Evolutionary conservation across 37 sponge, comb jelly and placozoan species (phyloP).

Genomic region (Geodia barretti): DNA sequence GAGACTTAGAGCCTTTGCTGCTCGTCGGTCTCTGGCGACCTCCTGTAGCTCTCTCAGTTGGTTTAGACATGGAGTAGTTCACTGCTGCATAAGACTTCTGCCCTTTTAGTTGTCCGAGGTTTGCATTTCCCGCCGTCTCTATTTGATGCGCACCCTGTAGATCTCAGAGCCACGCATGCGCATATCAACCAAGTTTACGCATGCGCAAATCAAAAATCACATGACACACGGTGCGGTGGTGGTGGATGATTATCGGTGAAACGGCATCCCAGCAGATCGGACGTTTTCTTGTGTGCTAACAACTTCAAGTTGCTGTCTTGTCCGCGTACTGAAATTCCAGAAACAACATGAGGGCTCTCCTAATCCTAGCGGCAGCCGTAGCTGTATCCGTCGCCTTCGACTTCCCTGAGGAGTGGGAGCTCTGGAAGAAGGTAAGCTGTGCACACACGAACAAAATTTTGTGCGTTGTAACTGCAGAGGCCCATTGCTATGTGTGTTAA

Average conservation of each 20-base stretch:
- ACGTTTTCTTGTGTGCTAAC: not conserved
- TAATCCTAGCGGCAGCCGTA: constrained; percentile 24
- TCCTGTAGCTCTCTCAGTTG: not conserved
- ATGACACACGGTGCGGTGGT: not conserved
- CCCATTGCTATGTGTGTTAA: not conserved
- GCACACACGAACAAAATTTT: not conserved
- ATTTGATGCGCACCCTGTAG: too few species aligned
- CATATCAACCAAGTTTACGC: not conserved
- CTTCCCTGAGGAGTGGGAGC: constrained; percentile 45
- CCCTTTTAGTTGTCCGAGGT: too few species aligned
- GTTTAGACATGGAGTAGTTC: not conserved
- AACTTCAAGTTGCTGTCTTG: too few species aligned
- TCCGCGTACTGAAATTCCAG: not conserved
- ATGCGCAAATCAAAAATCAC: not conserved
- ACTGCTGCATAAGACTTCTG: not conserved
- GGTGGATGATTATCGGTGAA: not conserved
- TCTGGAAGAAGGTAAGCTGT: constrained; percentile 40
- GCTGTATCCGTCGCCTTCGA: constrained; percentile 28
- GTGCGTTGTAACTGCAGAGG: not conserved
- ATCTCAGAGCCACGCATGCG: too few species aligned
- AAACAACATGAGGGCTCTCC: constrained; percentile 36
- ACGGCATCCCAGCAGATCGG: not conserved
- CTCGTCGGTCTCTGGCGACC: not conserved
- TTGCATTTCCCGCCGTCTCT: not conserved
- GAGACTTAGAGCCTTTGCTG: constrained; percentile 4